phyloP scores from a whole-genome alignment of 2,113 vertebrate species.

The Catagonus wagneri region DNA sequence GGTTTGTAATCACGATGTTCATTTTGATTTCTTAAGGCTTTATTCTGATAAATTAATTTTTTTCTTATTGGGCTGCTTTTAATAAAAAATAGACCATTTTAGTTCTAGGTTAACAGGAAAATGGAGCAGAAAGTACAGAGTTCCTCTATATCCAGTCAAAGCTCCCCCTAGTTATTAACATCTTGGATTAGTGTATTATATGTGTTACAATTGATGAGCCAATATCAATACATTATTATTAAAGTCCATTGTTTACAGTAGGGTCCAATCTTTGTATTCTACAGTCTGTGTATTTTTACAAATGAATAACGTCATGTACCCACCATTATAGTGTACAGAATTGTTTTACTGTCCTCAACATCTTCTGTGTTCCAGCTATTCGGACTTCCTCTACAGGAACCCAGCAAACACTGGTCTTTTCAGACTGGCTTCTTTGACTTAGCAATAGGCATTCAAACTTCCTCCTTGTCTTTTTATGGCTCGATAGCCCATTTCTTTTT shows the following conservation, averaged over 20 bases:
- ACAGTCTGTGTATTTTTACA: background rate
- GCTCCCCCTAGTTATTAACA: background rate
- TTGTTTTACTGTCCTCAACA: background rate
- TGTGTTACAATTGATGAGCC: background rate
- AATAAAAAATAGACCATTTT: background rate
- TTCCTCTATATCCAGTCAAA: background rate
- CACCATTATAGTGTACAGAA: background rate
- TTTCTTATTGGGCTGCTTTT: background rate
- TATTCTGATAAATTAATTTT: background rate
- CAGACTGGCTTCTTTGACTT: background rate
- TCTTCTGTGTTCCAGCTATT: background rate
- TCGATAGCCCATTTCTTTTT: background rate
- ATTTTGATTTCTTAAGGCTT: conserved; percentile 31
- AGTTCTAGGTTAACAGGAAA: background rate
- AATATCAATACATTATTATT: background rate
- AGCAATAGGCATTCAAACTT: background rate
- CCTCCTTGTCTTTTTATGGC: background rate
- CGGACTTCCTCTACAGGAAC: background rate
- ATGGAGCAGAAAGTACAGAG: background rate
- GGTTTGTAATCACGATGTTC: background rate
- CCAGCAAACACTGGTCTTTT: background rate
- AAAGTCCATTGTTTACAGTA: background rate
- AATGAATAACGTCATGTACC: background rate
- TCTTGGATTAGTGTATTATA: background rate
- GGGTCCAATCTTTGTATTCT: background rate